Conservation (phyloP, 2,113 vertebrate species). For the Equus quagga region DNA sequence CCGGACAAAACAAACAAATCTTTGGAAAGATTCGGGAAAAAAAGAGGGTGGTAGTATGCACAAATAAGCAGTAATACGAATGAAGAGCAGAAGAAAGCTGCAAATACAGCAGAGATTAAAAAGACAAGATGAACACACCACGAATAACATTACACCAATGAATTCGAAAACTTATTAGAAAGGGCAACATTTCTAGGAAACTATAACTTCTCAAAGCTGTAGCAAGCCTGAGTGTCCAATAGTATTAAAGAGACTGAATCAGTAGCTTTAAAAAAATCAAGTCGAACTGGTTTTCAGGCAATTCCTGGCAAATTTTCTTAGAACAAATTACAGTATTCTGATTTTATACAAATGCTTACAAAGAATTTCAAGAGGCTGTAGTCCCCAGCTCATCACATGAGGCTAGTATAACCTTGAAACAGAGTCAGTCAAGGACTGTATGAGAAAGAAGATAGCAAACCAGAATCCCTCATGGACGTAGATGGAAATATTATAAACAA, state of each 20-base stretch:
- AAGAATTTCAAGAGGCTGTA: not conserved
- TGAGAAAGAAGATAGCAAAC: not conserved
- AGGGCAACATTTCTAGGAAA: conserved; percentile 11
- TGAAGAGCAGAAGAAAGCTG: not conserved
- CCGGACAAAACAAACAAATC: not conserved
- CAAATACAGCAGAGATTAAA: not conserved
- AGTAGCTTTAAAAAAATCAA: not conserved
- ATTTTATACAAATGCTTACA: not conserved
- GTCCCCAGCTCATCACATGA: not conserved
- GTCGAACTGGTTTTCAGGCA: not conserved
- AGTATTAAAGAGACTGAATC: not conserved
- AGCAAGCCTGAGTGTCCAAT: not conserved
- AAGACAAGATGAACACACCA: not conserved
- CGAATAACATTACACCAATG: not conserved
- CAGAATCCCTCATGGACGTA: not conserved
- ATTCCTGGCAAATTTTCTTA: conserved; percentile 21
- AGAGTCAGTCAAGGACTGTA: not conserved
- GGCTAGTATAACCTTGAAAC: not conserved
- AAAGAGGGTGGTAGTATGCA: not conserved
- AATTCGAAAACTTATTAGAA: not conserved
- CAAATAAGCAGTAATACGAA: not conserved
- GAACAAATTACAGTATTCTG: not conserved
- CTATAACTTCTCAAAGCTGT: not conserved
- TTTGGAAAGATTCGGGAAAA: not conserved
- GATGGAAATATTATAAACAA: not conserved